phyloP scores from a whole-genome alignment of 2,113 vertebrate genomes.

The Colossoma macropomum region DNA sequence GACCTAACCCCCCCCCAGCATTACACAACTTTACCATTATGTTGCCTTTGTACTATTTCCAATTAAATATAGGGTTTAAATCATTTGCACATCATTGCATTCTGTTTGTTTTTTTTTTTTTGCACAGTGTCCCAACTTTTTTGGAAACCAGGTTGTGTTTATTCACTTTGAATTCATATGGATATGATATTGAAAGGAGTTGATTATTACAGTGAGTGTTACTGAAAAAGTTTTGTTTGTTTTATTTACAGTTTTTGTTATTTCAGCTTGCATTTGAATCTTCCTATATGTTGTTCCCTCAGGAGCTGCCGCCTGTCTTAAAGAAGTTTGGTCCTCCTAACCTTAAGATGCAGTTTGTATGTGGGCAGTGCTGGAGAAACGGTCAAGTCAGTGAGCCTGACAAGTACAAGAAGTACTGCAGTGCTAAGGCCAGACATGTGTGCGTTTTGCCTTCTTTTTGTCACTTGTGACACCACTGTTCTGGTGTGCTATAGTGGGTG shows the following conservation, averaged over 20 bases:
- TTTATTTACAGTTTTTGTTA: not conserved
- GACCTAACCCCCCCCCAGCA: too few relatives aligned
- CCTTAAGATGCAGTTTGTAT: slow-evolving; percentile 97
- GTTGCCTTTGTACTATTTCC: too few relatives aligned
- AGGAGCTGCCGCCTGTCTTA: slow-evolving; percentile 77
- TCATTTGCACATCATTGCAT: too few relatives aligned
- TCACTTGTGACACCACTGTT: not conserved
- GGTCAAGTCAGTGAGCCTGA: slow-evolving; percentile 95
- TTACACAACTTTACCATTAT: too few relatives aligned
- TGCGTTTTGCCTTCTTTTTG: slow-evolving; percentile 74
- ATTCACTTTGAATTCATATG: too few relatives aligned
- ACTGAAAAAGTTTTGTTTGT: not conserved
- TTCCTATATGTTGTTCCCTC: not conserved
- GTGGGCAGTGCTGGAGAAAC: slow-evolving; percentile 93
- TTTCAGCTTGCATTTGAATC: not conserved
- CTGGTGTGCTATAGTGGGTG: not conserved
- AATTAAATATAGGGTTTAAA: too few relatives aligned
- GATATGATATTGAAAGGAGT: too few relatives aligned
- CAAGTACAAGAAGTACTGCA: slow-evolving; percentile 96
- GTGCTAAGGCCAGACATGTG: slow-evolving; percentile 95
- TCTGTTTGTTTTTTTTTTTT: too few relatives aligned
- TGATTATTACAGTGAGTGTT: too few relatives aligned
- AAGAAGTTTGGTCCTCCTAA: slow-evolving; percentile 86
- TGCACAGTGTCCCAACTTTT: too few relatives aligned
- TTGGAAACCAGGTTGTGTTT: too few relatives aligned